Conservation (phyloP, 2,888 invertebrate species). For the Prosapia bicincta region DNA sequence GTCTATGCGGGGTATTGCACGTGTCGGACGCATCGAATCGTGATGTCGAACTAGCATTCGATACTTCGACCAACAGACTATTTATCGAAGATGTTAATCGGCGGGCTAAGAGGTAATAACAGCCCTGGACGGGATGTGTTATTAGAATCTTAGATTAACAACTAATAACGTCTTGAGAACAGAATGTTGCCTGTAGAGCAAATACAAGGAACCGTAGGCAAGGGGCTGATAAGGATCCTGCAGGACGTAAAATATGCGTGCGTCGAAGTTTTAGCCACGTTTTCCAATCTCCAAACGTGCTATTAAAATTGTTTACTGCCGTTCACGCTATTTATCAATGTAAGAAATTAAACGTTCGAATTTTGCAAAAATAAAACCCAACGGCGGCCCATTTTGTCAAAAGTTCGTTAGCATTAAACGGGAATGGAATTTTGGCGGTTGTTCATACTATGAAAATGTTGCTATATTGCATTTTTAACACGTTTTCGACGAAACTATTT, state of each 20-base stretch:
- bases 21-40: not conserved
- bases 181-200: slow-evolving; percentile 10
- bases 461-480: too few relatives aligned
- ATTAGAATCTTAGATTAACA: slow-evolving; percentile 19
- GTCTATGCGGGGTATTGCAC: not conserved
- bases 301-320: not conserved
- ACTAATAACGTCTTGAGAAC: slow-evolving; percentile 20
- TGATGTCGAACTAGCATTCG: not conserved
- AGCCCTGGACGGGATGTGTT: not conserved
- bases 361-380: too few relatives aligned
- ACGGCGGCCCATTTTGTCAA: too few relatives aligned
- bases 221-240: not conserved
- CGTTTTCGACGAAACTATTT: too few relatives aligned
- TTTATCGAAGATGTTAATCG: not conserved
- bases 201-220: slow-evolving; percentile 6
- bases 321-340: not conserved
- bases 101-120: not conserved
- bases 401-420: too few relatives aligned
- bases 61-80: not conserved
- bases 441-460: too few relatives aligned
- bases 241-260: not conserved
- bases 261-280: not conserved
- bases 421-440: too few relatives aligned
- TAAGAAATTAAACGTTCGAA: too few relatives aligned
- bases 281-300: not conserved